Conservation (phyloP, 2,113 vertebrate species). For the Grammomys surdaster region DNA sequence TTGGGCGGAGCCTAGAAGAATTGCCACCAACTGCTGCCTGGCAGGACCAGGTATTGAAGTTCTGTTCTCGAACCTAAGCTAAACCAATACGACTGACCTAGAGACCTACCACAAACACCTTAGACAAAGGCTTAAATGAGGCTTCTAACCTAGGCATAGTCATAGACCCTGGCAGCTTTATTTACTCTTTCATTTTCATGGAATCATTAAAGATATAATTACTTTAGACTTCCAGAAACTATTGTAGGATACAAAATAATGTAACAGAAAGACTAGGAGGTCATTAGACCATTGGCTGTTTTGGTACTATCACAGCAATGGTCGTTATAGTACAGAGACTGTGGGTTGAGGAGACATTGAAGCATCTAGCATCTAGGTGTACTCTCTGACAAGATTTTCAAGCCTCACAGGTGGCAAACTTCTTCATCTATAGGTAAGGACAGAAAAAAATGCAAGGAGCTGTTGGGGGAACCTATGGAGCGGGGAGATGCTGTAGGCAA, state of each 20-base stretch:
- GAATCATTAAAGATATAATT: not conserved
- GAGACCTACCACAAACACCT: not conserved
- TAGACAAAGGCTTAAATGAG: not conserved
- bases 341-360: not conserved
- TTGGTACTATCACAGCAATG: not conserved
- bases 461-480: accelerated
- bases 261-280: not conserved
- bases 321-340: not conserved
- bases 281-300: not conserved
- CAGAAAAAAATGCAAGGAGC: not conserved
- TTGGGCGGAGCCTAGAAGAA: too few species aligned
- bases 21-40: not conserved
- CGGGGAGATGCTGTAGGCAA: accelerated
- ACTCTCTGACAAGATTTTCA: not conserved
- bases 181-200: not conserved
- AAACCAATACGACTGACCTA: not conserved
- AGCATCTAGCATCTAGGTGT: not conserved
- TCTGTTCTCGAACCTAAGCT: not conserved
- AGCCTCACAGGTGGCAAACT: not conserved
- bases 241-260: not conserved
- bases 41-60: not conserved
- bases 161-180: not conserved
- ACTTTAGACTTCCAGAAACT: not conserved
- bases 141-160: not conserved
- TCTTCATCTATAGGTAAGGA: not conserved